Percentiles rank a stretch among this genome's conserved stretches.
These are phyloP conservation scores for Drosophila tripunctata DNA, from an alignment of 2,888 invertebrate genomes.

Conservation along the genomic window DNA sequence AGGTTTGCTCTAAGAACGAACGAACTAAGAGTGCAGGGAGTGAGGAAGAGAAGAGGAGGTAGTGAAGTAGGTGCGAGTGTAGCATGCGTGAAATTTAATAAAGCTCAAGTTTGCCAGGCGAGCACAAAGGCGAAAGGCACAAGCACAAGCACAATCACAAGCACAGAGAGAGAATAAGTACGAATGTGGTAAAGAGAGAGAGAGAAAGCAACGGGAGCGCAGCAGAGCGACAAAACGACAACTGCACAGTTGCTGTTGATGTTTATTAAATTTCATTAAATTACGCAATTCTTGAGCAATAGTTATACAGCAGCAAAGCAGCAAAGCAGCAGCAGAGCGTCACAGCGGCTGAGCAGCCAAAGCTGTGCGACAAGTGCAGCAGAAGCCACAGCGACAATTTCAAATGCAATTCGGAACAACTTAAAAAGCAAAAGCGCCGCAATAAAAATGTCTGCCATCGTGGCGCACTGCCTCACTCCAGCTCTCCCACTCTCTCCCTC, in stretches of 20 bases:
- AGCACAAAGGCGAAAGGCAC: conserved; percentile 18
- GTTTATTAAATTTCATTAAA: conserved; percentile 79
- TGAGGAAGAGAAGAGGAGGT: background rate
- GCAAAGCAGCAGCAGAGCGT: background rate
- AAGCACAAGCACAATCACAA: too few species aligned
- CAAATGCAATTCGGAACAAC: conserved; percentile 81
- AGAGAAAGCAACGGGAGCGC: too few species aligned
- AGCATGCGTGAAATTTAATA: conserved; percentile 79
- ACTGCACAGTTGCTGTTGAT: conserved; percentile 68
- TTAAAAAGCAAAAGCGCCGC: conserved; percentile 78
- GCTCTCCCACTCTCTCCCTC: conserved; percentile 33
- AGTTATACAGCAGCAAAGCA: conserved; percentile 33
- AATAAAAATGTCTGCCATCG: conserved; percentile 78
- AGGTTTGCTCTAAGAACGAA: conserved; percentile 51
- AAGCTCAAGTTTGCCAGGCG: conserved; percentile 64
- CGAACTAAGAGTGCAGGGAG: background rate
- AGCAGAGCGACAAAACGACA: conserved; percentile 20
- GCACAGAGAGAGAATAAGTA: background rate
- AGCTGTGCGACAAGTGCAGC: background rate
- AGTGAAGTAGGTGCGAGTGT: conserved; percentile 26
- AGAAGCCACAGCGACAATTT: conserved; percentile 57
- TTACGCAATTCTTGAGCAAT: conserved; percentile 74
- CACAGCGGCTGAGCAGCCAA: conserved; percentile 1
- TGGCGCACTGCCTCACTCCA: conserved; percentile 59
- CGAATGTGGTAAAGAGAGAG: conserved; percentile 5